phyloP scores from a whole-genome alignment of 1,140 invertebrate genomes.

The Arion vulgaris region DNA sequence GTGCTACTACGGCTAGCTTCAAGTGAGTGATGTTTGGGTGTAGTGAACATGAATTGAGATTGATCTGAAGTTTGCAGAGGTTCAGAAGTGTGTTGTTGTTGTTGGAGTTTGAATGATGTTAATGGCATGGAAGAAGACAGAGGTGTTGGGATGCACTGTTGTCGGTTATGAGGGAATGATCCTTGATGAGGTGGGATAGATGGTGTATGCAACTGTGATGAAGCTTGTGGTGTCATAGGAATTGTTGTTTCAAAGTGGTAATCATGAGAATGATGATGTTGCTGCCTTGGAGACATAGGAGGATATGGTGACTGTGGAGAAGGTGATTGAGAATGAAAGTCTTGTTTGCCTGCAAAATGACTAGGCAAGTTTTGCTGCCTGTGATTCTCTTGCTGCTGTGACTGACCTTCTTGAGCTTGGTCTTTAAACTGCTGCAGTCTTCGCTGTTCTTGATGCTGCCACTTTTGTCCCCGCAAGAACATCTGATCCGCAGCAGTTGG shows the following conservation, averaged over 20 bases:
- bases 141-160: neutral
- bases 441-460: conserved; percentile 7
- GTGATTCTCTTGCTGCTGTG: neutral
- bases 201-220: neutral
- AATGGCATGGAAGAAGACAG: neutral
- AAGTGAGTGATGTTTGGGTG: neutral
- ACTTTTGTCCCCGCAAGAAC: neutral
- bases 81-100: neutral
- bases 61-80: neutral
- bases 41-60: neutral
- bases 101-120: neutral
- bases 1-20: neutral
- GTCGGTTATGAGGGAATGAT: neutral
- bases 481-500: conserved; percentile 8
- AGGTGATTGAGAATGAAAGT: neutral
- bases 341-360: neutral
- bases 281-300: neutral
- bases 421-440: neutral
- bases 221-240: neutral
- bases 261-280: neutral
- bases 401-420: neutral
- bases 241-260: neutral
- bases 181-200: neutral
- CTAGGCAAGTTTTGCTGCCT: conserved; percentile 8
- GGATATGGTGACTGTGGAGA: neutral